Evolutionary conservation across 2,888 invertebrate species (phyloP).

Genomic region (Drosophila silvestris): DNA sequence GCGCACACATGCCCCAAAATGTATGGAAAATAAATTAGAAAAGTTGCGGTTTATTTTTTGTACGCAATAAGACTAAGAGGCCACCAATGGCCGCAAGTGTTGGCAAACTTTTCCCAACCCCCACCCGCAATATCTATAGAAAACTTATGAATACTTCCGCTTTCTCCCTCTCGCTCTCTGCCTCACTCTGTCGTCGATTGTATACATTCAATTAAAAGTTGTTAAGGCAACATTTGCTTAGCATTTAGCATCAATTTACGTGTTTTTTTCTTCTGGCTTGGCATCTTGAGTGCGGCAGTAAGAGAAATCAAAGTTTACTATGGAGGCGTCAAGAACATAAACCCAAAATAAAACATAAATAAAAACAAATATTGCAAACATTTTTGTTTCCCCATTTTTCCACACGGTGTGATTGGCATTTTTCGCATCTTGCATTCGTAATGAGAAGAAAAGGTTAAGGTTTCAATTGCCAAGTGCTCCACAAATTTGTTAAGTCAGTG

Average conservation of each 20-base stretch:
- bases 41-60: conserved; percentile 66
- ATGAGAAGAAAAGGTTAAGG: conserved; percentile 61
- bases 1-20: conserved; percentile 43
- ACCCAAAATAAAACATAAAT: conserved; percentile 36
- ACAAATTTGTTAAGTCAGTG: conserved; percentile 54
- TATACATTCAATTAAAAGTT: conserved; percentile 77
- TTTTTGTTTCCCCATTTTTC: conserved; percentile 23
- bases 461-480: conserved; percentile 62
- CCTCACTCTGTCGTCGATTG: conserved; percentile 13
- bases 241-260: conserved; percentile 51
- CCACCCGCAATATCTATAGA: conserved; percentile 50
- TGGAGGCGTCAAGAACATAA: conserved; percentile 54
- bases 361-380: conserved; percentile 25
- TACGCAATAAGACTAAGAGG: conserved; percentile 21
- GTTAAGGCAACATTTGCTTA: conserved; percentile 65
- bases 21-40: conserved; percentile 77
- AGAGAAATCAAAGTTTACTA: conserved; percentile 62
- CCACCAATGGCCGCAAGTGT: conserved; percentile 20
- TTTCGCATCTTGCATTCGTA: conserved; percentile 65
- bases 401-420: conserved; percentile 22
- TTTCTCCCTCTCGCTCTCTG: neutral
- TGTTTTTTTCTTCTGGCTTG: conserved; percentile 12
- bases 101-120: conserved; percentile 51
- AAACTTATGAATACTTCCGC: conserved; percentile 73
- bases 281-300: conserved; percentile 15